A percentile compares a stretch with the other conserved stretches of the same genome.
phyloP scores from a whole-genome alignment of 2,888 invertebrate genomes.

The Drosophila macrospina region DNA sequence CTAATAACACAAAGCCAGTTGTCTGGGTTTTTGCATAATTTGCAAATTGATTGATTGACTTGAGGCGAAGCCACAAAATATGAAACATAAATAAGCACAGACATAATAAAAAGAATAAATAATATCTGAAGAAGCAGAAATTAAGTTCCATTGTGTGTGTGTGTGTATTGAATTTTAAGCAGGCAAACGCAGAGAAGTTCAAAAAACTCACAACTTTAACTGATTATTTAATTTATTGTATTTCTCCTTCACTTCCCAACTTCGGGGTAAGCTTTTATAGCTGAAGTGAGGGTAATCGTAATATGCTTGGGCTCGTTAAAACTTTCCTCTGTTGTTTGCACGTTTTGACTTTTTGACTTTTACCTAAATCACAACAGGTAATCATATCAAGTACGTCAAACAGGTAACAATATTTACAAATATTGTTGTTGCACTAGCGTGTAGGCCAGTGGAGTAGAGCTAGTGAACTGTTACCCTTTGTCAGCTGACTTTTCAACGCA shows the following conservation, averaged over 20 bases:
- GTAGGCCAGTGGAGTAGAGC: conserved; percentile 7
- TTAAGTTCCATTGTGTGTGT: conserved; percentile 52
- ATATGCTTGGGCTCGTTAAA: conserved; percentile 36
- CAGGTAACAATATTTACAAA: conserved; percentile 24
- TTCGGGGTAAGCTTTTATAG: conserved; percentile 33
- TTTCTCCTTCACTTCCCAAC: not conserved
- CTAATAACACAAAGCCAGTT: conserved; percentile 31
- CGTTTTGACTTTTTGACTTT: conserved; percentile 44
- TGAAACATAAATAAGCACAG: conserved; percentile 39
- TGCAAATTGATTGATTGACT: conserved; percentile 67
- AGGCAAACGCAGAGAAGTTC: conserved; percentile 53
- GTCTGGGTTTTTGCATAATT: conserved; percentile 65
- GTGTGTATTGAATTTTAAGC: conserved; percentile 55
- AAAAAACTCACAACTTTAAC: conserved; percentile 61
- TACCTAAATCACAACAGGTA: conserved; percentile 44
- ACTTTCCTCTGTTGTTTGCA: conserved; percentile 44
- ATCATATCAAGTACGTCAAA: conserved; percentile 27
- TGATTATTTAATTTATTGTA: conserved; percentile 55
- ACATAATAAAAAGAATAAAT: conserved; percentile 13
- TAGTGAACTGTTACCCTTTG: conserved; percentile 46
- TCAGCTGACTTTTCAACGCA: conserved; percentile 38
- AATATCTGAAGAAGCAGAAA: conserved; percentile 19
- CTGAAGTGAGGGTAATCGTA: conserved; percentile 39
- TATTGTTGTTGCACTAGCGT: not conserved
- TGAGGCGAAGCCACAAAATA: conserved; percentile 42